Evolutionary conservation across 2,797 vertebrate genomes (phyloP).

Genomic region (Cygnus olor): DNA sequence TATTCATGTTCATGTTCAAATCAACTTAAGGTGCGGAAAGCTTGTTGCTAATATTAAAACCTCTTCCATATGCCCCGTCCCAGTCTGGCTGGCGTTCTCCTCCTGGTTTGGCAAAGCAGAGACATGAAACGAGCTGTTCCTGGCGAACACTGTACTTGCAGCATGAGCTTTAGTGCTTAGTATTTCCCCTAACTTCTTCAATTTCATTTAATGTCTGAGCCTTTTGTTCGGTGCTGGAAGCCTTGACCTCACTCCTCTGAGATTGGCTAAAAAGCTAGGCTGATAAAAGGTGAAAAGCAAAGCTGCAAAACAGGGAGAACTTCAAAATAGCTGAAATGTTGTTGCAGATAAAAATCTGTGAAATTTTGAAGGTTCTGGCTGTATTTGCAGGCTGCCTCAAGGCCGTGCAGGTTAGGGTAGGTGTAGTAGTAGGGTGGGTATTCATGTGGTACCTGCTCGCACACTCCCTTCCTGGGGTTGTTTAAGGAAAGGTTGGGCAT

Average conservation of each 20-base stretch:
- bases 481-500: no score
- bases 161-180: no score
- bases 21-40: background rate
- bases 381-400: background rate
- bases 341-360: background rate
- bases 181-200: background rate
- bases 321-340: rapidly evolving
- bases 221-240: background rate
- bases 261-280: rapidly evolving
- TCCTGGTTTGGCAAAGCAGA: background rate
- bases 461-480: background rate
- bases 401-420: background rate
- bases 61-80: background rate
- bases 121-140: background rate
- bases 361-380: rapidly evolving
- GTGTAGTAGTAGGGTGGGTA: background rate
- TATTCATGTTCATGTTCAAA: background rate
- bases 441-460: background rate
- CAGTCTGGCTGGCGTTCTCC: rapidly evolving
- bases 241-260: background rate
- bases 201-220: rapidly evolving
- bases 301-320: background rate
- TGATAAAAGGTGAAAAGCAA: background rate
- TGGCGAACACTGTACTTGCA: background rate
- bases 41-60: background rate